Percentiles rank a stretch among this genome's conserved stretches.
Evolutionary conservation across 2,888 invertebrate genomes (phyloP).

Genomic region (Lycocerus yunnanus): DNA sequence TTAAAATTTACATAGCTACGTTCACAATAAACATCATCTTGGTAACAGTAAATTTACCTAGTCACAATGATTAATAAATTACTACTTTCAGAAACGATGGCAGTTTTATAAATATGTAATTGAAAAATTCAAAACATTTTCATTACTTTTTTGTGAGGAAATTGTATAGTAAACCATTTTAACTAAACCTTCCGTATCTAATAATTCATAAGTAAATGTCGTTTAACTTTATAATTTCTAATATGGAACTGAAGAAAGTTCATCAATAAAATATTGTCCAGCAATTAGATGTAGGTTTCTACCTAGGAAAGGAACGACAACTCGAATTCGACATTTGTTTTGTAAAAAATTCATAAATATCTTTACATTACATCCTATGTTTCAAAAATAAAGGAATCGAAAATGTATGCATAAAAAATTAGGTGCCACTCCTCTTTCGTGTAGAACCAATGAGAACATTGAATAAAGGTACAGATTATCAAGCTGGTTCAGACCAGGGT

Average conservation of each 20-base stretch:
- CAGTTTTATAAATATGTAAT: background rate
- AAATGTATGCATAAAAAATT: slow-evolving; percentile 48
- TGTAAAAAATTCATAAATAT: slow-evolving; percentile 29
- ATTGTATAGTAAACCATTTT: background rate
- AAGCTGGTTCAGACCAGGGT: slow-evolving; percentile 52
- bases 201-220: background rate
- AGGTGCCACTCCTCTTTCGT: slow-evolving; percentile 44
- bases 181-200: background rate
- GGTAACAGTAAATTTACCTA: background rate
- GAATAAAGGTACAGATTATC: slow-evolving; percentile 52
- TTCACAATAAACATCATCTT: background rate
- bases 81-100: background rate
- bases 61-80: background rate
- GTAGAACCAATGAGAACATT: slow-evolving; percentile 48
- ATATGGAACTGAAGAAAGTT: background rate
- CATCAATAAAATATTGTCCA: slow-evolving; percentile 20
- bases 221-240: background rate
- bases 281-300: slow-evolving; percentile 14
- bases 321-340: slow-evolving; percentile 22
- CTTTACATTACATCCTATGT: slow-evolving; percentile 25
- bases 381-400: slow-evolving; percentile 30
- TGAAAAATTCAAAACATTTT: background rate
- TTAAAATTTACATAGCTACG: background rate
- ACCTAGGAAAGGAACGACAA: slow-evolving; percentile 4
- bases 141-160: background rate